phyloP scores from a whole-genome alignment of 2,797 vertebrate species.

The Oreochromis grahami region DNA sequence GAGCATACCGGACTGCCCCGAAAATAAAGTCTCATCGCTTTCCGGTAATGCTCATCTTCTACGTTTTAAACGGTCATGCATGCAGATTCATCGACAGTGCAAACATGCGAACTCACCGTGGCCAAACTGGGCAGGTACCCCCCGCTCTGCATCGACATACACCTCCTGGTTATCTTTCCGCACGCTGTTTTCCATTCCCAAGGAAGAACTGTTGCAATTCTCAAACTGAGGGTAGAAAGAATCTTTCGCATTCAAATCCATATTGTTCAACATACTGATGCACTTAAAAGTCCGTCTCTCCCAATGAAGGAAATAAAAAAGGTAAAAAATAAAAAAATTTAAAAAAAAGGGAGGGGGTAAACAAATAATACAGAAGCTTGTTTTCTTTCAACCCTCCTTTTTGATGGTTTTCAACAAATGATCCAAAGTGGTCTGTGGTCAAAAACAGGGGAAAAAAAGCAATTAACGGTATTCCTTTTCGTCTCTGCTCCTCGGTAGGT shows the following conservation, averaged over 20 bases:
- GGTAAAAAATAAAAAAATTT: background rate
- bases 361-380: conserved; percentile 45
- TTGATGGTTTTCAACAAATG: conserved; percentile 58
- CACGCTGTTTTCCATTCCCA: conserved; percentile 76
- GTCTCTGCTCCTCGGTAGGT: conserved; percentile 70
- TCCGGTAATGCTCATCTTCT: background rate
- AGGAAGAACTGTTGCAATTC: conserved; percentile 80
- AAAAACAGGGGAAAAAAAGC: conserved; percentile 57
- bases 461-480: conserved; percentile 64
- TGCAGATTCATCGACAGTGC: conserved; percentile 25
- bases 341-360: background rate
- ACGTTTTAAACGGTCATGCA: conserved; percentile 1
- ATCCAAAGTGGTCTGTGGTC: conserved; percentile 67
- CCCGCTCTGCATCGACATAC: conserved; percentile 75
- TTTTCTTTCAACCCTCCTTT: conserved; percentile 50
- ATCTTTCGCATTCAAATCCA: conserved; percentile 91
- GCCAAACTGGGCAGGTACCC: conserved; percentile 79
- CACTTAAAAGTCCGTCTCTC: conserved; percentile 66
- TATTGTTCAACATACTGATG: conserved; percentile 86
- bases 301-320: conserved; percentile 21
- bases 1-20: background rate
- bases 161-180: conserved; percentile 80
- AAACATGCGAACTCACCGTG: conserved; percentile 80
- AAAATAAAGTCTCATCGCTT: background rate
- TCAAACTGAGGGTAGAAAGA: conserved; percentile 85